phyloP scores from a whole-genome alignment of 2,797 vertebrate genomes.

The Limosa lapponica region DNA sequence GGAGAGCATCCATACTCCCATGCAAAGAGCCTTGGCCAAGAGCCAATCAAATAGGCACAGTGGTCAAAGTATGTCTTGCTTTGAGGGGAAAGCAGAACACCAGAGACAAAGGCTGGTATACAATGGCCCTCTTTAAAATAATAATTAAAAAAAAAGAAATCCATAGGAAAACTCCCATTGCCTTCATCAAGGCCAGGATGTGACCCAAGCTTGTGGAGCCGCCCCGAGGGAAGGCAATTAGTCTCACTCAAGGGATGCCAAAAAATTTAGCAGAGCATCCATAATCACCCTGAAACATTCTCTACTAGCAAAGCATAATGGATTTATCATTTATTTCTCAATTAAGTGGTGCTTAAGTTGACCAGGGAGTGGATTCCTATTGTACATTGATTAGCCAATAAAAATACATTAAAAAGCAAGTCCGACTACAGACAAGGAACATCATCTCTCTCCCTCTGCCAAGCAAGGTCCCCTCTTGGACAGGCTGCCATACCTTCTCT shows the following conservation, averaged over 20 bases:
- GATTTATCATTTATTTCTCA: constrained; percentile 64
- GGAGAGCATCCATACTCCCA: not conserved
- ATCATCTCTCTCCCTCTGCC: not conserved
- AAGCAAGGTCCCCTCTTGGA: not conserved
- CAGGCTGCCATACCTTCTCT: not conserved
- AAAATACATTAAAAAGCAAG: constrained; percentile 43
- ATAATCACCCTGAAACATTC: constrained; percentile 57
- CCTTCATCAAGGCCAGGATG: constrained; percentile 12
- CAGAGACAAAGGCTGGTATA: not conserved
- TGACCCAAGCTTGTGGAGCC: not conserved
- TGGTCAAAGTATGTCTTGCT: not conserved
- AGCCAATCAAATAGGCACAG: not conserved
- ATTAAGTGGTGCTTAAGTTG: constrained; percentile 60
- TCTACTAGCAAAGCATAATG: constrained; percentile 43
- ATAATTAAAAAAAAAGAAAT: not conserved
- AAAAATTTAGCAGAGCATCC: constrained; percentile 57
- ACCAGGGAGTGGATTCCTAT: constrained; percentile 52
- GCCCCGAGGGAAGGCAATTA: constrained; percentile 48
- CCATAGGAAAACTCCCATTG: not conserved
- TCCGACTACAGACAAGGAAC: not conserved
- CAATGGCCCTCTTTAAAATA: not conserved
- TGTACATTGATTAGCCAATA: constrained; percentile 61
- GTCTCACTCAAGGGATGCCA: constrained; percentile 45
- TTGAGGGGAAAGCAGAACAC: not conserved
- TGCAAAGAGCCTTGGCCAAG: not conserved